These are phyloP conservation scores for Pristionchus mayeri DNA, from an alignment of 2,888 invertebrate genomes.

Conservation along the genomic window DNA sequence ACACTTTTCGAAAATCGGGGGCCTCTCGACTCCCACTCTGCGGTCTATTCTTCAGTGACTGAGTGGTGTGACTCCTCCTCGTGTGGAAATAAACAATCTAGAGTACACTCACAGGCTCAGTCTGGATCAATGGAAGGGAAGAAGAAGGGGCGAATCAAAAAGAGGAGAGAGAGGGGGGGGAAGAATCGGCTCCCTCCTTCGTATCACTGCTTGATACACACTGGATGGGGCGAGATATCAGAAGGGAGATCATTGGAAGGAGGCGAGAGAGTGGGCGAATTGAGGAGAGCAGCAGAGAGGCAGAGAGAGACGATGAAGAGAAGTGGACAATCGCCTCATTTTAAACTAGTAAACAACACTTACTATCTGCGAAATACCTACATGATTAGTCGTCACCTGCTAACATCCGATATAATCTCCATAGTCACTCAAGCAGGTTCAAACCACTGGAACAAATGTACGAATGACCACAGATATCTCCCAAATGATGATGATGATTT, in stretches of 20 bases:
- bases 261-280: conserved; percentile 12
- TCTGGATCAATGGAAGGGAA: not conserved
- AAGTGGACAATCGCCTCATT: not conserved
- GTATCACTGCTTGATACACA: conserved; percentile 31
- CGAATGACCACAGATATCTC: no score
- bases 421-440: no score
- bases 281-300: no score
- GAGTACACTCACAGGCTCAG: conserved; percentile 8
- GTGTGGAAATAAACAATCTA: conserved; percentile 31
- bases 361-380: no score
- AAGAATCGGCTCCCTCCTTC: not conserved
- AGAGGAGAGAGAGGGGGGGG: conserved; percentile 20
- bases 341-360: not conserved
- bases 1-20: not conserved
- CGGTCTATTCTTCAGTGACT: not conserved
- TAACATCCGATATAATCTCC: no score
- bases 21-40: not conserved
- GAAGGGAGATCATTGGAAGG: conserved; percentile 4
- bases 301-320: not conserved
- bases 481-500: no score
- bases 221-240: conserved; percentile 19
- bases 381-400: no score
- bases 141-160: not conserved
- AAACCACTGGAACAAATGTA: no score
- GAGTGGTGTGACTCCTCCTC: not conserved